Conservation (phyloP, 2,113 vertebrate genomes). For the Poeciliopsis occidentalis region DNA sequence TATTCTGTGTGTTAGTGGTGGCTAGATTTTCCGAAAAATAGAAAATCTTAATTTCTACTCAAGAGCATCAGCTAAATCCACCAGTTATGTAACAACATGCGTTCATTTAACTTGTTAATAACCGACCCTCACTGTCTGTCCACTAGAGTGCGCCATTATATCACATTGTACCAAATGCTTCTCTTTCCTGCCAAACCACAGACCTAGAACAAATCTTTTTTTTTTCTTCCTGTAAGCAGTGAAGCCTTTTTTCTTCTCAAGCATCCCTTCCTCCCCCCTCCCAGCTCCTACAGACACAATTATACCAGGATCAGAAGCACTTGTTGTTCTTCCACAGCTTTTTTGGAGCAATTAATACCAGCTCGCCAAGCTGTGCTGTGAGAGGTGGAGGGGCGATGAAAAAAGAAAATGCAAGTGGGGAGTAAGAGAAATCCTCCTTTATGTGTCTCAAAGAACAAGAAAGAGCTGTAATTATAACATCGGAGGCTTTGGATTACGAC, state of each 20-base stretch:
- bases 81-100: background rate
- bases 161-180: constrained; percentile 2
- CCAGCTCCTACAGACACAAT: constrained; percentile 77
- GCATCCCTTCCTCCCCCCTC: constrained; percentile 10
- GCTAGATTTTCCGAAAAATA: background rate
- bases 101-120: background rate
- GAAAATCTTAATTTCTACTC: background rate
- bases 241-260: constrained; percentile 58
- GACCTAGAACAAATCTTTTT: constrained; percentile 29
- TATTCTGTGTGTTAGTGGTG: too few species aligned
- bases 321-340: constrained; percentile 85
- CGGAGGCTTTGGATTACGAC: constrained; percentile 85
- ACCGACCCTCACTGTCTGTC: constrained; percentile 4
- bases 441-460: constrained; percentile 87
- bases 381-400: constrained; percentile 63
- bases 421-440: constrained; percentile 86
- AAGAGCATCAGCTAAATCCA: background rate
- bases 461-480: constrained; percentile 93
- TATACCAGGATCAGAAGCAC: constrained; percentile 82
- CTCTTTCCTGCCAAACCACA: constrained; percentile 1
- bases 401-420: constrained; percentile 48
- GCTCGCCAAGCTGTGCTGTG: constrained; percentile 83
- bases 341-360: constrained; percentile 88
- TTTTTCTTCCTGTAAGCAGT: constrained; percentile 26
- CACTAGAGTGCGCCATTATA: constrained; percentile 70